Evolutionary conservation across 2,888 invertebrate genomes (phyloP).

Genomic region (Aspidiotus destructor): DNA sequence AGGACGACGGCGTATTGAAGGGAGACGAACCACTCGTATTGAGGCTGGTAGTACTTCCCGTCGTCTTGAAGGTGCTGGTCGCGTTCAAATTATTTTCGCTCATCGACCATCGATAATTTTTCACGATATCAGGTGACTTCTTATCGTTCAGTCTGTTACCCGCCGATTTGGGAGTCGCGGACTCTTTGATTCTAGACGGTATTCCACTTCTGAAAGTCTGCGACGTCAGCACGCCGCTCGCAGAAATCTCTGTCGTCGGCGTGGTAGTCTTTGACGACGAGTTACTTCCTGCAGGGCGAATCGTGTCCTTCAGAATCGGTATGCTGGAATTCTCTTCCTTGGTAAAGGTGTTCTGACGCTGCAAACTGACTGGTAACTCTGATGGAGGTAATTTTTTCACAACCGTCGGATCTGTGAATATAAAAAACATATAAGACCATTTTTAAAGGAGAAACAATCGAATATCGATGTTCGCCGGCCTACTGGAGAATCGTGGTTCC

Average conservation of each 20-base stretch:
- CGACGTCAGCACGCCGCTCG: background rate
- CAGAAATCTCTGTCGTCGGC: background rate
- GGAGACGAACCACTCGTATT: constrained; percentile 44
- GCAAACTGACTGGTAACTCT: constrained; percentile 45
- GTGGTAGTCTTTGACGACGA: constrained; percentile 36
- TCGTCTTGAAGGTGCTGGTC: constrained; percentile 44
- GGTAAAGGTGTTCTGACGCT: constrained; percentile 83
- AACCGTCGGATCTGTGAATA: constrained; percentile 3
- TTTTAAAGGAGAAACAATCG: no score
- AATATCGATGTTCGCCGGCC: no score
- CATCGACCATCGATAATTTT: constrained; percentile 40
- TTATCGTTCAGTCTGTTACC: constrained; percentile 33
- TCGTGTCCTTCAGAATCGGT: constrained; percentile 38
- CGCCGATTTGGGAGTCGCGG: background rate
- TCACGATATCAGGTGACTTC: constrained; percentile 43
- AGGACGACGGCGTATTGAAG: constrained; percentile 25
- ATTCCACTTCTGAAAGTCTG: constrained; percentile 21
- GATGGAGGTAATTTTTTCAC: constrained; percentile 33
- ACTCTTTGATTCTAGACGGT: constrained; percentile 28
- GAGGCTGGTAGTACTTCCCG: constrained; percentile 54
- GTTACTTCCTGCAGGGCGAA: constrained; percentile 42
- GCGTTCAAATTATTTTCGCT: constrained; percentile 44
- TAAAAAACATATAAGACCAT: background rate
- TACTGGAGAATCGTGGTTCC: no score
- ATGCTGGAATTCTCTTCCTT: constrained; percentile 59